Base-by-base conservation (phyloP, 2,888 invertebrate genomes). In the Ferrisia virgata region DNA sequence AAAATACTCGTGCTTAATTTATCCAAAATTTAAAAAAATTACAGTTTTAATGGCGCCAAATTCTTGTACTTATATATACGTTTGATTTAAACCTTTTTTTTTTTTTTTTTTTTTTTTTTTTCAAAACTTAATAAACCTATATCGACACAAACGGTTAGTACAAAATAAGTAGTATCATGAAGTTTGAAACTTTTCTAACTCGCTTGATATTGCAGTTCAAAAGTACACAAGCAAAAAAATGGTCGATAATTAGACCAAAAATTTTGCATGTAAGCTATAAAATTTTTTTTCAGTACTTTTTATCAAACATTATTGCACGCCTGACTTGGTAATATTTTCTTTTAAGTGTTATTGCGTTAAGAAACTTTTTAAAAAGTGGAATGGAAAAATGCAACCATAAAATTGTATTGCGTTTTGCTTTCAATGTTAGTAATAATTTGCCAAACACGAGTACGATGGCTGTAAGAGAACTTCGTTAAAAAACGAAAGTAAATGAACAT, bases 161-260 rank as follows among this genome's bases (percentile, higher is more conserved):
- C 5, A 64, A 64, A 64, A 64, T 64, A 64, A 28, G 25, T 64
- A 64, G 25, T 13, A 31, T 64, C 25, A 4, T 13, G 11, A 13
- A 64, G 64, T 64, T 64, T 28, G 28, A 64, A 64, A 64, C 28
- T 64, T 64, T 58, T 64, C 64, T 64, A 64, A n/a, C n/a, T n/a
- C n/a, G n/a, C 11, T 28, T 25, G 31, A 64, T 64, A 64, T 64
- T 64, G 28, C 5, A 9, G 28, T 58, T 25, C 25, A 18, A 40
- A 40, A 40, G 40, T 40, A 15, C 18, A 53, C 2, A 18, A 53
- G 13, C 11, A 40, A 40, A 64, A 64, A 64, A 25, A 4, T 28
- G 64, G 13, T 64, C 28, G 64, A 64, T 64, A 64, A 64, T 64
- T 64, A 64, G 28, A 2, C 64, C 15, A 28, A 64, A 64, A 64